Evolutionary conservation across 2,113 vertebrate genomes (phyloP).

Genomic region (Gymnorhina tibicen): DNA sequence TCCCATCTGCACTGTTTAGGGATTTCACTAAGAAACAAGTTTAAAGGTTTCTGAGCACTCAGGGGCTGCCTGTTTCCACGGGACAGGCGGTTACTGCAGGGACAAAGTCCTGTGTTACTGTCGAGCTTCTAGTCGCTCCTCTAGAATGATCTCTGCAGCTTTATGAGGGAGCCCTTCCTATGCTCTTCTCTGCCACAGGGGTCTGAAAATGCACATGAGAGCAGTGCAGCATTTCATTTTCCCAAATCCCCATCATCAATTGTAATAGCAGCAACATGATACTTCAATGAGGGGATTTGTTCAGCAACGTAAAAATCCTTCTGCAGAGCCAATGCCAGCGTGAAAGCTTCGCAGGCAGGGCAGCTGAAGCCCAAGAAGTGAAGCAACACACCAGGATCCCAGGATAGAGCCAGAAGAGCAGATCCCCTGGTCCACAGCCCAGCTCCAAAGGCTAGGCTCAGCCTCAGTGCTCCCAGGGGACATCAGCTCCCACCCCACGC

Average conservation of each 20-base stretch:
- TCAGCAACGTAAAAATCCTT: background rate
- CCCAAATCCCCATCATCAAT: background rate
- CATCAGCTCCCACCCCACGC: background rate
- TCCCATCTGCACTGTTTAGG: background rate
- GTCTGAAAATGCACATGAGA: background rate
- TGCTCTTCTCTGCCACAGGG: background rate
- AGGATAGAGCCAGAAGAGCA: background rate
- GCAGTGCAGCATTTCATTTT: background rate
- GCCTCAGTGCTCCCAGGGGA: background rate
- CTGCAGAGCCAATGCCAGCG: background rate
- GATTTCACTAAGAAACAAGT: background rate
- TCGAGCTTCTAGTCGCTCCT: background rate
- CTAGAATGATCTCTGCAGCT: background rate
- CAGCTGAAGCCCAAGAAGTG: background rate
- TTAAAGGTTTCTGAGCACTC: background rate
- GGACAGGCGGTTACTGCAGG: background rate
- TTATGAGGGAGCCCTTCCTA: background rate
- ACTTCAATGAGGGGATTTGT: background rate
- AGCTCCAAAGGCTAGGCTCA: background rate
- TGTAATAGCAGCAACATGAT: constrained; percentile 7
- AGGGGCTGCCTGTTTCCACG: background rate
- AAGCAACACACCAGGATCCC: background rate
- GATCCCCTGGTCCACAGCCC: background rate
- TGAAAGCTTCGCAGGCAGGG: background rate
- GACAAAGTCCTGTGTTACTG: background rate